Percentiles rank a stretch among this genome's conserved stretches.
phyloP scores from a whole-genome alignment of 2,113 vertebrate species.

The Chascanopsetta lugubris region DNA sequence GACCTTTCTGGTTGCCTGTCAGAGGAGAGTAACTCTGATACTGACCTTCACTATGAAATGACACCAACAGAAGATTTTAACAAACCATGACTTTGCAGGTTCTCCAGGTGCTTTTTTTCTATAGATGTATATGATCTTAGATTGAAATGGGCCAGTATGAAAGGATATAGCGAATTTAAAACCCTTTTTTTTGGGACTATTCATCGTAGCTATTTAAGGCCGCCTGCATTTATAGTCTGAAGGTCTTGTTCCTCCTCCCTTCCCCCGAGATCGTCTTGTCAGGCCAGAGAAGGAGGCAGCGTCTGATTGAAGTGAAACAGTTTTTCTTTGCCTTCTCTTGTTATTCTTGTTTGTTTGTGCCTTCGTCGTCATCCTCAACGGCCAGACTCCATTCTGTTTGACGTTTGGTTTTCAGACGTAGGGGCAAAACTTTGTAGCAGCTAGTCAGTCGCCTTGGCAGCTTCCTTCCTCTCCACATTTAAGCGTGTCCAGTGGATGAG shows the following conservation, averaged over 20 bases:
- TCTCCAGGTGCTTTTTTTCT: not conserved
- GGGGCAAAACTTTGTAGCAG: not conserved
- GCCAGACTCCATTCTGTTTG: not conserved
- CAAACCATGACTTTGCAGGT: not conserved
- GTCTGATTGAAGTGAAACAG: not conserved
- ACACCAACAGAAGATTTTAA: slow-evolving; percentile 10
- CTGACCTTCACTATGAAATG: slow-evolving; percentile 1
- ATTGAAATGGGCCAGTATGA: not conserved
- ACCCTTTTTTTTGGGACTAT: not conserved
- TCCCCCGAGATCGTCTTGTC: slow-evolving; percentile 10
- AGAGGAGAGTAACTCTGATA: not conserved
- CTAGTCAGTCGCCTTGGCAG: not conserved
- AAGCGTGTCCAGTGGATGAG: not conserved
- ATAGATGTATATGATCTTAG: not conserved
- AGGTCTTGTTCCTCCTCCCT: not conserved
- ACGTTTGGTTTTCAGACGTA: slow-evolving; percentile 9
- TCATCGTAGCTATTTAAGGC: slow-evolving; percentile 1
- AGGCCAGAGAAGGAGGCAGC: slow-evolving; percentile 4
- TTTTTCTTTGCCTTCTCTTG: slow-evolving; percentile 6
- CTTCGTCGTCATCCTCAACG: slow-evolving; percentile 12
- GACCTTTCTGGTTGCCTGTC: slow-evolving; percentile 21
- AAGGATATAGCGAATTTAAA: not conserved
- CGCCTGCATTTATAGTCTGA: slow-evolving; percentile 7
- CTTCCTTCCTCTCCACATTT: not conserved
- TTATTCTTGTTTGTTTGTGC: slow-evolving; percentile 10